Evolutionary conservation across 2,888 invertebrate species (phyloP), one percentile per base, ranked within the genome.

Genomic region (Keiferia lycopersicella): DNA sequence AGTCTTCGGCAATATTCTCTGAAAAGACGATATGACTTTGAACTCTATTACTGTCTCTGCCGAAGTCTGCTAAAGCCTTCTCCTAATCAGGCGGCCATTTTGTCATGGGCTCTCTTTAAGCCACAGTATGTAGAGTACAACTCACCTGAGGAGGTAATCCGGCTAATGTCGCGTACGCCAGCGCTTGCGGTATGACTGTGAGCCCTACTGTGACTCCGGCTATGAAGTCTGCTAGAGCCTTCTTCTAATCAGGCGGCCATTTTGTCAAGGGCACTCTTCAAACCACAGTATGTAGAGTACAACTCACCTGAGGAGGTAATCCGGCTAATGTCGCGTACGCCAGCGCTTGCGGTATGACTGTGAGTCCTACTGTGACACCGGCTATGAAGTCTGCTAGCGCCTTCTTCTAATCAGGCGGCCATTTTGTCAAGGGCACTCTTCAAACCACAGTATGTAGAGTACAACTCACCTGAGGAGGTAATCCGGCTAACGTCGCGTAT

Each of bases 321-420:
- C 39, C 39, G 8, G 39, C 14, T 41, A 41, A 41, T 41, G 41
- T 41, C 14, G 41, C 41, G 41, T 39, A 39, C 39, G 39, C 39
- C 10, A 41, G 3, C 14, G 14, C 41, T 14, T 14, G 41, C 0
- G 98, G 98, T 91, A 98, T 95, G 51, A 98, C 97, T 0, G 98
- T 98, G 26, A 98, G 92, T 0, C 97, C 98, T 0, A 98, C 98
- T 1, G 98, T 98, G 66, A 98, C 91, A 0, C 98, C 98, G 18
- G 98, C 98, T 39, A 39, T 12, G 59, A 96, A 79, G 88, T 98
- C 98, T 67, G 96, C 95, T 62, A 97, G 81, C 0, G 96, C 93
- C 82, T 96, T 95, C 67, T 95, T 94, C 86, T 97, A 97, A 62
- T 93, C 92, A 0, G 95, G 94, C 12, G 96, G 86, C 97, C 97